Evolutionary conservation across 2,888 invertebrate species (phyloP).

Genomic region (Axea sp.): DNA sequence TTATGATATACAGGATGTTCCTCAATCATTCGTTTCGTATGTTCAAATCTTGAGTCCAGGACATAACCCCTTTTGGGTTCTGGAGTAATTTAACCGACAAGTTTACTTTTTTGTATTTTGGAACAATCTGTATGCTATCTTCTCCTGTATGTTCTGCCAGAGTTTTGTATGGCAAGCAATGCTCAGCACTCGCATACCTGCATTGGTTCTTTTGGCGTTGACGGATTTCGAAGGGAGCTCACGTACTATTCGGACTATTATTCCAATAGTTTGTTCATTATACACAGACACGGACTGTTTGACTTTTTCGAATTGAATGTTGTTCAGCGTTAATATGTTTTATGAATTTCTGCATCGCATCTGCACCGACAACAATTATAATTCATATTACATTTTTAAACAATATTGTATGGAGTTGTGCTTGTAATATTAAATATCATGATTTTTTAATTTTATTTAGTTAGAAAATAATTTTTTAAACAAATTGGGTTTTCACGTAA

Average conservation of each 20-base stretch:
- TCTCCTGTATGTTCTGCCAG: conserved; percentile 76
- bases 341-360: conserved; percentile 31
- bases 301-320: conserved; percentile 23
- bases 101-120: conserved; percentile 37
- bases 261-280: conserved; percentile 37
- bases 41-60: too few relatives aligned
- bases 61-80: too few relatives aligned
- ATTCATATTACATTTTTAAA: too few relatives aligned
- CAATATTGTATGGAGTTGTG: too few relatives aligned
- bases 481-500: too few relatives aligned
- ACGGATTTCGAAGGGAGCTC: conserved; percentile 47
- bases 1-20: conserved; percentile 53
- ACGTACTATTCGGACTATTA: conserved; percentile 21
- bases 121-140: conserved; percentile 55
- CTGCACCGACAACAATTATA: too few relatives aligned
- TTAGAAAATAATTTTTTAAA: too few relatives aligned
- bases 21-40: conserved; percentile 63
- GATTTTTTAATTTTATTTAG: too few relatives aligned
- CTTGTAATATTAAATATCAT: too few relatives aligned
- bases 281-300: conserved; percentile 14
- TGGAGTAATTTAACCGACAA: too few relatives aligned
- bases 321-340: conserved; percentile 10
- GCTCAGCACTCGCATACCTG: conserved; percentile 73
- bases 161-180: conserved; percentile 77
- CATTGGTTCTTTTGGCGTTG: conserved; percentile 67